Evolutionary conservation across 2,113 vertebrate genomes (phyloP).

Genomic region (Cnemophilus loriae): DNA sequence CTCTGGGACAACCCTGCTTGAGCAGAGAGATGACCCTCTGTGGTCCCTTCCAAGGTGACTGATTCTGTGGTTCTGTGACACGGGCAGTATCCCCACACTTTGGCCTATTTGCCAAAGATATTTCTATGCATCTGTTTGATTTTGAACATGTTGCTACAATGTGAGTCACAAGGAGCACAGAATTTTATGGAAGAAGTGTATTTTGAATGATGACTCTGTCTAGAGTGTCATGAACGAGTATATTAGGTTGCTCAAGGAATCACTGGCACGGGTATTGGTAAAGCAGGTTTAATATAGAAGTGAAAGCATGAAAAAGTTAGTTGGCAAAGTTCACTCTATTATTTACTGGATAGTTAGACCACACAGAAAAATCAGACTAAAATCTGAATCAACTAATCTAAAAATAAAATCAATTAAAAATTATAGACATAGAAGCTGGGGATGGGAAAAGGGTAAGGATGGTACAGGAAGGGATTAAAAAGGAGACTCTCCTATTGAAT

Average conservation of each 20-base stretch:
- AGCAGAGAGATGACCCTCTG: not conserved
- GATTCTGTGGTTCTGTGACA: not conserved
- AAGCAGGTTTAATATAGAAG: not conserved
- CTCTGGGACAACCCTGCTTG: not conserved
- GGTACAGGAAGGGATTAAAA: not conserved
- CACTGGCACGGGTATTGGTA: not conserved
- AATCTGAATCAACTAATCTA: not conserved
- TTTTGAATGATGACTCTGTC: not conserved
- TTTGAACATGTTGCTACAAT: not conserved
- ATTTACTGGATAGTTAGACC: not conserved
- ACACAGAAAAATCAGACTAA: not conserved
- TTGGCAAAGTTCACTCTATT: not conserved
- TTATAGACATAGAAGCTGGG: not conserved
- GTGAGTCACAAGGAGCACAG: not conserved
- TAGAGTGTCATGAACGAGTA: not conserved
- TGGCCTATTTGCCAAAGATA: not conserved
- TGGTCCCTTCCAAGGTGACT: not conserved
- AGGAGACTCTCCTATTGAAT: not conserved
- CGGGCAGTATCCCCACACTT: not conserved
- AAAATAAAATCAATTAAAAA: not conserved
- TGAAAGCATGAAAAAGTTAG: fast-evolving
- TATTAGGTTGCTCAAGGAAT: not conserved
- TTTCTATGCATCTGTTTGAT: not conserved
- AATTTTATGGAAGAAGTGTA: not conserved
- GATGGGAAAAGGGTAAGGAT: not conserved